Evolutionary conservation across 1,140 invertebrate genomes (phyloP), one percentile per base, ranked within the genome.

Genomic region (Myzus persicae): DNA sequence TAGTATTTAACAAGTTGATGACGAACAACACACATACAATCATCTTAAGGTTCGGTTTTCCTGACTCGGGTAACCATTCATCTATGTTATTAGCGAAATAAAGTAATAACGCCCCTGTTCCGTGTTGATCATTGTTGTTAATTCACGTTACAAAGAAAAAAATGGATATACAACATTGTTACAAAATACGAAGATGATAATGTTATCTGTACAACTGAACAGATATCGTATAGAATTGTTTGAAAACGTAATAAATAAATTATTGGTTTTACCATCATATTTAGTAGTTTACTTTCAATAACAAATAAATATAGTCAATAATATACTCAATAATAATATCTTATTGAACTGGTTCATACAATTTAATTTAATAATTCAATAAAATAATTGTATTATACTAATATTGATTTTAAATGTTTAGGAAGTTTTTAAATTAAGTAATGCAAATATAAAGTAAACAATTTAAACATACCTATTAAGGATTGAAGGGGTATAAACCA

Each of bases 401-500:
- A 59, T 31, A 59, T 59, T 59, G 9, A 59, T 59, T 9, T 14
- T 18, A n/a, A 67, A 67, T n/a, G 8, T 67, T n/a, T 11, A 67
- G n/a, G 5, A 67, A 67, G 11, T 67, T 67, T 67, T 67, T n/a
- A 4, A 67, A 1, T 59, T 14, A 5, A 24, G 14, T n/a, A 4
- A 26, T 67, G 5, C n/a, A 67, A 67, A n/a, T n/a, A 31, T 51
- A 51, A n/a, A n/a, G 9, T n/a, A 5, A 22, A 6, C 8, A 24
- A 82, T 2, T 82, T 22, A 24, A 2, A 97, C 44, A 97, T 95
- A 40, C 98, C 97, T 94, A 98, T 96, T 8, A 98, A 95, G 94
- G 98, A 97, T 95, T 99, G 99, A 38, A 97, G 97, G 2, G 98
- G 98, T 59, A 99, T 97, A 8, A 99, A 96, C 99, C 99, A 99